Evolutionary conservation across 2,797 vertebrate genomes (phyloP).

Genomic region (Coreius guichenoti): DNA sequence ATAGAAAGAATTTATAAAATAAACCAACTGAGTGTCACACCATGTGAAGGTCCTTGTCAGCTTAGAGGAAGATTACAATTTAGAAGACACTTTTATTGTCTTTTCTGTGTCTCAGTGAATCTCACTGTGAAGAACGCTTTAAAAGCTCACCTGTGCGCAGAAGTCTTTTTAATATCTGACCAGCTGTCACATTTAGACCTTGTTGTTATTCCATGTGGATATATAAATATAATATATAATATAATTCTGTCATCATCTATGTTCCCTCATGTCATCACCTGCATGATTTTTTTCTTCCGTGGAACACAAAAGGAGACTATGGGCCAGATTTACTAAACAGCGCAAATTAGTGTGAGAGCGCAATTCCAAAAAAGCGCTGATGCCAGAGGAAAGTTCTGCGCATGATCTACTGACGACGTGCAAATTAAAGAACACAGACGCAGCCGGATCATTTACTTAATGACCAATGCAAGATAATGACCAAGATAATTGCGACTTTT

Average conservation of each 20-base stretch:
- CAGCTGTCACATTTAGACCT: conserved; percentile 13
- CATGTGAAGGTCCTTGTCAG: conserved; percentile 45
- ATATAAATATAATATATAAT: no score
- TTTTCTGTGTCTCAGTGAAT: conserved; percentile 12
- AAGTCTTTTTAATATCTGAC: conserved; percentile 31
- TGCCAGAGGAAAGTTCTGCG: no score
- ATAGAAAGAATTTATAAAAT: conserved; percentile 39
- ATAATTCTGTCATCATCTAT: background rate
- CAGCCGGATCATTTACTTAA: no score
- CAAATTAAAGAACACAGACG: no score
- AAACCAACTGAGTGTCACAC: conserved; percentile 46
- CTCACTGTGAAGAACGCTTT: conserved; percentile 17
- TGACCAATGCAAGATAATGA: no score
- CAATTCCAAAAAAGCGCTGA: no score
- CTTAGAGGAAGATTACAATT: conserved; percentile 27
- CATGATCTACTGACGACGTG: no score
- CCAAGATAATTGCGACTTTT: no score
- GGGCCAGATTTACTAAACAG: no score
- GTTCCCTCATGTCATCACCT: background rate
- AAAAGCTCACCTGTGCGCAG: background rate
- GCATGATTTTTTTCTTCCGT: background rate
- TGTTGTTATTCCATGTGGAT: background rate
- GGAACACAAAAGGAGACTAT: background rate
- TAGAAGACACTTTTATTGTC: conserved; percentile 32
- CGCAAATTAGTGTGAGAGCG: no score